A percentile compares a stretch with the other conserved stretches of the same genome.
phyloP scores from a whole-genome alignment of 2,888 invertebrate species.

The Drosophila histrio region DNA sequence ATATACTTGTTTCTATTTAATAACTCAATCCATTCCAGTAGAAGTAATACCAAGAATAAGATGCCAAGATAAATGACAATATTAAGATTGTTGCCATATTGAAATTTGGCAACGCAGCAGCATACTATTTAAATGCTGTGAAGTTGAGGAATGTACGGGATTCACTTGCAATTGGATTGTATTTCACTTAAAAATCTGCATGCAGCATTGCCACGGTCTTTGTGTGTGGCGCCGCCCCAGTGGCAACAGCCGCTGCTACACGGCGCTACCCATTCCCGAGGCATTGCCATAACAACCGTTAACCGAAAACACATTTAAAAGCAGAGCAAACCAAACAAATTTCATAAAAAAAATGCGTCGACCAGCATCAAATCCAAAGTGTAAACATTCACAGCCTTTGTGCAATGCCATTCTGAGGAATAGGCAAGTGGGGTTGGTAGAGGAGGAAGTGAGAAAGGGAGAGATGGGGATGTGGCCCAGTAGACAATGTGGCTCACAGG shows the following conservation, averaged over 20 bases:
- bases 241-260: constrained; percentile 72
- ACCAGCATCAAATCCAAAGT: constrained; percentile 78
- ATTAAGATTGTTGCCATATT: neutral
- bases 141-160: constrained; percentile 11
- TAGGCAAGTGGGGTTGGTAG: constrained; percentile 19
- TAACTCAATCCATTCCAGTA: too few relatives aligned
- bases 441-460: neutral
- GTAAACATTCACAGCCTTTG: constrained; percentile 79
- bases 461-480: neutral
- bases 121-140: constrained; percentile 7
- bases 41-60: too few relatives aligned
- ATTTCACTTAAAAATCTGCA: constrained; percentile 46
- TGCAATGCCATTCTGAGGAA: constrained; percentile 41
- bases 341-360: constrained; percentile 55
- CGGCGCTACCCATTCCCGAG: constrained; percentile 17
- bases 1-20: too few relatives aligned
- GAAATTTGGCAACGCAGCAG: constrained; percentile 13
- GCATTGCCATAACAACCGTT: constrained; percentile 77
- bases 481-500: constrained; percentile 54
- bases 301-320: constrained; percentile 74
- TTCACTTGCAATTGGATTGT: constrained; percentile 37
- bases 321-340: constrained; percentile 66
- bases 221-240: constrained; percentile 6
- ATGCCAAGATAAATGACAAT: too few relatives aligned
- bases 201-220: constrained; percentile 16